These are phyloP conservation scores for Nycticryphes semicollaris DNA, from an alignment of 2,113 vertebrate genomes.

Conservation along the genomic window DNA sequence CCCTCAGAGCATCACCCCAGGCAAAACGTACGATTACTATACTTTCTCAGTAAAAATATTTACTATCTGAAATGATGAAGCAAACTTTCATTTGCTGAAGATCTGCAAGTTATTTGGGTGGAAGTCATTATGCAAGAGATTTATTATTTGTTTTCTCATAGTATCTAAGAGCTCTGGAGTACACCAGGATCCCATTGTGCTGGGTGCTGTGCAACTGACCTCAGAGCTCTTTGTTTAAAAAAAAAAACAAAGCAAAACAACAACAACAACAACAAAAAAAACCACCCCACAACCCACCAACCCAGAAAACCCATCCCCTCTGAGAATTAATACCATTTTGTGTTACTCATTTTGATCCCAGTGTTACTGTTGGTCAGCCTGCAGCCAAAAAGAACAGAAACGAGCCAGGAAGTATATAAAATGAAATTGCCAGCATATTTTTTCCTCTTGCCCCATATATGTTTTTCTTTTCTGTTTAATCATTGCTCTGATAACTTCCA, in stretches of 20 bases:
- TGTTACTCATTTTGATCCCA: slow-evolving; percentile 16
- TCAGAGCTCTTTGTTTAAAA: background rate
- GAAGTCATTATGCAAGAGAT: background rate
- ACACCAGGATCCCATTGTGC: background rate
- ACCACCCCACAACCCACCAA: too few relatives aligned
- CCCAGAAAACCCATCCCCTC: background rate
- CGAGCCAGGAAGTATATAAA: background rate
- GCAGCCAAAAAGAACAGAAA: slow-evolving; percentile 2
- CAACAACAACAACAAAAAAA: too few relatives aligned
- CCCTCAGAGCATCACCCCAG: background rate
- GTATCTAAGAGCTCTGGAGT: background rate
- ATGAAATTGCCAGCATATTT: background rate
- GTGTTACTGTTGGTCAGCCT: background rate
- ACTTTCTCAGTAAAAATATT: background rate
- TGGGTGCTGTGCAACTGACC: background rate
- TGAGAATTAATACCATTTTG: slow-evolving; percentile 26
- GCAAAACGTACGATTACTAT: background rate
- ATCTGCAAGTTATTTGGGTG: background rate
- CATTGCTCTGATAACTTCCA: background rate
- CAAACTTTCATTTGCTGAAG: background rate
- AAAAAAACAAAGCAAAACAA: background rate
- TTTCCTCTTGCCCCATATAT: background rate
- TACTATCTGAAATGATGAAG: background rate
- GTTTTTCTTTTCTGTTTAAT: background rate
- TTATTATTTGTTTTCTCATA: slow-evolving; percentile 7